Conservation (phyloP, 2,113 vertebrate species). For the Cynoglossus semilaevis region DNA sequence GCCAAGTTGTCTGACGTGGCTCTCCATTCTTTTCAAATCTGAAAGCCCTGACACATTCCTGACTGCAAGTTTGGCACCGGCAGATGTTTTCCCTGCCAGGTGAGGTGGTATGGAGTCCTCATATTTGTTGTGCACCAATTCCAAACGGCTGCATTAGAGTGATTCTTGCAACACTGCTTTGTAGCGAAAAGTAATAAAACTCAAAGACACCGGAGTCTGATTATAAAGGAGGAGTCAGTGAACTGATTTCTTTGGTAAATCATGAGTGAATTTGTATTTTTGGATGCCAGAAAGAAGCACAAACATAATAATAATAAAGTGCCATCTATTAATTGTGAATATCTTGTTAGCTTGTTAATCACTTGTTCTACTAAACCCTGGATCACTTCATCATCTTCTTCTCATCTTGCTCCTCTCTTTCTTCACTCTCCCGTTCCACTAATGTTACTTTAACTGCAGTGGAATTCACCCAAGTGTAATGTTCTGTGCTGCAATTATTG, state of each 20-base stretch:
- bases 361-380: too few species aligned
- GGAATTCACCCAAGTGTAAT: constrained; percentile 36
- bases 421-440: not conserved
- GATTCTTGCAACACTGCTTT: not conserved
- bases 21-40: constrained; percentile 34
- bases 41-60: constrained; percentile 23
- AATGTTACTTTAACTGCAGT: constrained; percentile 23
- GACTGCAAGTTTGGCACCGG: constrained; percentile 26
- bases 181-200: not conserved
- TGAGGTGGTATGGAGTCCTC: constrained; percentile 8
- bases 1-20: constrained; percentile 49
- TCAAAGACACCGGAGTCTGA: not conserved
- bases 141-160: not conserved
- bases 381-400: not conserved
- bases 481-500: constrained; percentile 31
- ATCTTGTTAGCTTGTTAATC: too few species aligned
- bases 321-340: too few species aligned
- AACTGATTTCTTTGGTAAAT: not conserved
- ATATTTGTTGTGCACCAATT: constrained; percentile 22
- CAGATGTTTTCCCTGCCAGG: constrained; percentile 25
- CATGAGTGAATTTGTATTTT: too few species aligned
- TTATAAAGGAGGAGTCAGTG: not conserved
- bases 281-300: too few species aligned
- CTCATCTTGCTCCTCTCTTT: not conserved
- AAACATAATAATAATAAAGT: too few species aligned